These are phyloP conservation scores for Trinorchestia longiramus DNA, from an alignment of 1,140 invertebrate genomes.

Conservation along the genomic window DNA sequence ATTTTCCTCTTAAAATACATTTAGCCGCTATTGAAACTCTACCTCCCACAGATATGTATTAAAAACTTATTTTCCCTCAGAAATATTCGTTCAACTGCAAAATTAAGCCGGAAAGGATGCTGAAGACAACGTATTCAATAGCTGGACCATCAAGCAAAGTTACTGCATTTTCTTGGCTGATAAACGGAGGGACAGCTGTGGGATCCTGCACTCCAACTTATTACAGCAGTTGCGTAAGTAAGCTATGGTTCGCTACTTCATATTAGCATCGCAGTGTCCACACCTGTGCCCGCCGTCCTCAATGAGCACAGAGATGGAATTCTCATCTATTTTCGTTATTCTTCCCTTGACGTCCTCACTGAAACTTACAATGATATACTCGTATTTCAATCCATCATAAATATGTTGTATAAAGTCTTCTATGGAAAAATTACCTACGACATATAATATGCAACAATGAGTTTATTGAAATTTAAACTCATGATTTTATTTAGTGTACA, in stretches of 20 bases:
- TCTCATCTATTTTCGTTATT: no score
- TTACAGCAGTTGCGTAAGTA: background rate
- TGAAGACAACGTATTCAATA: background rate
- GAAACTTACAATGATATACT: no score
- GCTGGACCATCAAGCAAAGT: background rate
- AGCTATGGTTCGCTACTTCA: background rate
- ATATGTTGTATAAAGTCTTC: no score
- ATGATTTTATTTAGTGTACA: no score
- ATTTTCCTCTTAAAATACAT: no score
- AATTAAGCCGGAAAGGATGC: background rate
- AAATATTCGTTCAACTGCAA: background rate
- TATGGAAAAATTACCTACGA: no score
- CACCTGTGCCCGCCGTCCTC: background rate
- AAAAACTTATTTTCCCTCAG: background rate
- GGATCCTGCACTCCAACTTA: background rate
- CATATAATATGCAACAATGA: no score
- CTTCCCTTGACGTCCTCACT: no score
- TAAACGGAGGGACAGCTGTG: background rate
- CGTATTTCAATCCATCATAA: no score
- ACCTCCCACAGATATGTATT: background rate
- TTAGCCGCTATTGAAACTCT: background rate
- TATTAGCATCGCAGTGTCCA: background rate
- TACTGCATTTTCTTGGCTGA: background rate
- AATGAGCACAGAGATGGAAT: no score
- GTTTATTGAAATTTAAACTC: no score